Percentiles rank a stretch among this genome's conserved stretches.
phyloP scores from a whole-genome alignment of 1,140 invertebrate genomes.

The Amyelois transitella region DNA sequence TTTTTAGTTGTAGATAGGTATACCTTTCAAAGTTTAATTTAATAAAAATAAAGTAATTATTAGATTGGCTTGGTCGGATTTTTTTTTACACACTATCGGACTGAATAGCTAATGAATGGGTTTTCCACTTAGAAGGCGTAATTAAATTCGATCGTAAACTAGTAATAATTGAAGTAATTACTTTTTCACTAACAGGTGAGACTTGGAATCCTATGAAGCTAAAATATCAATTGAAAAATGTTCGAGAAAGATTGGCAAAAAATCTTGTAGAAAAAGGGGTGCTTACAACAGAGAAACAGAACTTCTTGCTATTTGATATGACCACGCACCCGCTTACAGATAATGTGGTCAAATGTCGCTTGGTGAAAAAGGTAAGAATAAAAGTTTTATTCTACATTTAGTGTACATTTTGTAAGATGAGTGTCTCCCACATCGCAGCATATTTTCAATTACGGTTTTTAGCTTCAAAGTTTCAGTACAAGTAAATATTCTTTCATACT shows the following conservation, averaged over 20 bases:
- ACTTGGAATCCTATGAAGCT: constrained; percentile 99
- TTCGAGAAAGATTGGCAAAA: constrained; percentile 98
- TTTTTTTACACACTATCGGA: no score
- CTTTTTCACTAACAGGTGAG: constrained; percentile 82
- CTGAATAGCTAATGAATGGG: no score
- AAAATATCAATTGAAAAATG: constrained; percentile 98
- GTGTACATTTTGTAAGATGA: not conserved
- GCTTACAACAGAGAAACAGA: constrained; percentile 99
- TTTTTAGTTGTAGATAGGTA: no score
- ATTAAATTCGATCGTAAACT: no score
- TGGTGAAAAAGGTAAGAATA: constrained; percentile 92
- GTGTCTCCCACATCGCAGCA: no score
- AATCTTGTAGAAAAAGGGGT: constrained; percentile 99
- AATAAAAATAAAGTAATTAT: no score
- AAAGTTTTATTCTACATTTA: not conserved
- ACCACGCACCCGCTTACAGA: constrained; percentile 99
- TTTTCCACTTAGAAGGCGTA: no score
- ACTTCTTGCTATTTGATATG: constrained; percentile 99
- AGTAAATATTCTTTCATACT: no score
- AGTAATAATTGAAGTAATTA: not conserved
- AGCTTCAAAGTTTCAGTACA: no score
- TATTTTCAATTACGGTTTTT: not conserved
- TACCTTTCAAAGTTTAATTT: no score
- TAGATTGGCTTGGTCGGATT: no score
- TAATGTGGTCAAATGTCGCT: constrained; percentile 94